These are phyloP conservation scores for Myripristis jacobus DNA, from an alignment of 2,797 vertebrate species.

Conservation along the genomic window DNA sequence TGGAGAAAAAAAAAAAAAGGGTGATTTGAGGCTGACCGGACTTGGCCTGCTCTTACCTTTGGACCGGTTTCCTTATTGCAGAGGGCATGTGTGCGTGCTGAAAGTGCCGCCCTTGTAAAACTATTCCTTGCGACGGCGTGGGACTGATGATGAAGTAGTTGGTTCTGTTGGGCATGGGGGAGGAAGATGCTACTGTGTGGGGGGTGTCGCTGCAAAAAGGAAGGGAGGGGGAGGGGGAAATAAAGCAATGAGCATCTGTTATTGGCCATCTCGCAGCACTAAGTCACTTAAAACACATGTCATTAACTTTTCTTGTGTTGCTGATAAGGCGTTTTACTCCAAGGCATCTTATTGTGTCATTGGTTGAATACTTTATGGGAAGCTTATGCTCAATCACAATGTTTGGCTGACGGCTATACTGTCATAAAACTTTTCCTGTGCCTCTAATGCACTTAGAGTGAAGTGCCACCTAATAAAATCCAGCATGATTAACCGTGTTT, in stretches of 20 bases:
- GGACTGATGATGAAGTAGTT: constrained; percentile 78
- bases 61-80: constrained; percentile 86
- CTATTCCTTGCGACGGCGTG: constrained; percentile 81
- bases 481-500: neutral
- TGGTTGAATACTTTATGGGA: too few species aligned
- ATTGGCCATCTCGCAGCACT: too few species aligned
- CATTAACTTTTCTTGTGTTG: too few species aligned
- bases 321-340: too few species aligned
- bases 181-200: constrained; percentile 77
- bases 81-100: constrained; percentile 87
- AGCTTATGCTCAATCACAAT: too few species aligned
- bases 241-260: neutral
- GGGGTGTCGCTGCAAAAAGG: constrained; percentile 88
- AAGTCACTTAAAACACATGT: too few species aligned
- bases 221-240: neutral
- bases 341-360: too few species aligned
- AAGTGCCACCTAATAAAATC: neutral
- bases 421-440: too few species aligned
- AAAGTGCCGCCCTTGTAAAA: constrained; percentile 91
- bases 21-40: too few species aligned
- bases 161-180: constrained; percentile 71
- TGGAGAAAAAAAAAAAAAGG: too few species aligned
- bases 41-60: constrained; percentile 85
- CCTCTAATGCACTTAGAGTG: too few species aligned
- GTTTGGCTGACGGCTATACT: too few species aligned